These are phyloP conservation scores for Uromys caudimaculatus DNA, from an alignment of 2,797 vertebrate species.

Conservation along the genomic window DNA sequence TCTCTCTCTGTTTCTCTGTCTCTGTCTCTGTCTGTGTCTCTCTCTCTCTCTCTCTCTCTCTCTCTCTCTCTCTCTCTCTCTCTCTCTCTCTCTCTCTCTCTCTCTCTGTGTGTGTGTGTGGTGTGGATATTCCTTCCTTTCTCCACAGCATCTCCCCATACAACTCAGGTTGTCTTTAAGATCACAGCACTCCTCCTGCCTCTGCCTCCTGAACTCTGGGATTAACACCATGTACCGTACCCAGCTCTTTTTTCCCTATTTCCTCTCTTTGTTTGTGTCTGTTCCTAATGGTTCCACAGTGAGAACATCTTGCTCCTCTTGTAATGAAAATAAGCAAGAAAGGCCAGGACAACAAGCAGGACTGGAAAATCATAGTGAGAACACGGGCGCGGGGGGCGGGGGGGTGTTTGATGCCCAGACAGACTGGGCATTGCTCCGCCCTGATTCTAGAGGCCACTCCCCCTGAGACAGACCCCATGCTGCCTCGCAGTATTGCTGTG, in stretches of 20 bases:
- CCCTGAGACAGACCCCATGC: neutral
- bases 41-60: too few relatives aligned
- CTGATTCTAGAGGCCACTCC: neutral
- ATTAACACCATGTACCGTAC: neutral
- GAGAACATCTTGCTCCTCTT: neutral
- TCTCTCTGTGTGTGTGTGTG: neutral
- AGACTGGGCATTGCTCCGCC: too few relatives aligned
- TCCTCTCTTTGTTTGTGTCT: slow-evolving; percentile 32
- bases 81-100: neutral
- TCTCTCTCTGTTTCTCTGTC: neutral
- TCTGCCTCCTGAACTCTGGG: neutral
- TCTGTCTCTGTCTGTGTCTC: neutral
- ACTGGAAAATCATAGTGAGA: neutral
- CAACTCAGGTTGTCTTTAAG: neutral
- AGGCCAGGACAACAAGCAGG: neutral
- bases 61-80: fast-evolving
- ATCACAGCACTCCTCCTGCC: neutral
- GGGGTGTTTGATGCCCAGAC: too few relatives aligned
- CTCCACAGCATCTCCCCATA: neutral
- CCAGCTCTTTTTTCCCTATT: neutral
- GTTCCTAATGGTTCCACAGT: slow-evolving; percentile 20
- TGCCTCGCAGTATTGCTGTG: neutral
- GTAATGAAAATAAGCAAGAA: slow-evolving; percentile 37
- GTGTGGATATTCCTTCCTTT: neutral
- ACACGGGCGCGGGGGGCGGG: fast-evolving